Conservation (phyloP, 2,888 invertebrate genomes). For the Temnothorax unifasciatus region DNA sequence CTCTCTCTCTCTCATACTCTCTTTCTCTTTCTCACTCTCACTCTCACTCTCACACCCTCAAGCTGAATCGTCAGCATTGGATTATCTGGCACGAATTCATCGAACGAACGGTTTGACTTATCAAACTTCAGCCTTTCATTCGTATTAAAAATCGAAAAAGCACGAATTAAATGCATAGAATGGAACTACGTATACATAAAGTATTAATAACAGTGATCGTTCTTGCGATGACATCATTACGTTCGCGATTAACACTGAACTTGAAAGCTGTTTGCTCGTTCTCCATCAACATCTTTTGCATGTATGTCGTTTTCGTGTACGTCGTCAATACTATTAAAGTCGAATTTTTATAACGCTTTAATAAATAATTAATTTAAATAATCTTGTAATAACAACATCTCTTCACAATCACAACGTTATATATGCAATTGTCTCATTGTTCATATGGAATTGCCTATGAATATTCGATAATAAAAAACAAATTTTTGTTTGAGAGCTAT, state of each 20-base stretch:
- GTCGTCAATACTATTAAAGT: not conserved
- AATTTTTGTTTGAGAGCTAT: not conserved
- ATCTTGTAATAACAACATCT: not conserved
- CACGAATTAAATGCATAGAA: not conserved
- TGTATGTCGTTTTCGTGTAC: not conserved
- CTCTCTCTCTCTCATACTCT: not conserved
- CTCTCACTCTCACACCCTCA: not conserved
- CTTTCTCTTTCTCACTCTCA: not conserved
- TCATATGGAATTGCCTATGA: not conserved
- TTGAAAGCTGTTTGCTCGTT: conserved; percentile 2
- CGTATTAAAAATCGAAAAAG: not conserved
- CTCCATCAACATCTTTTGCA: conserved; percentile 3
- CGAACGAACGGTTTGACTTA: conserved; percentile 13
- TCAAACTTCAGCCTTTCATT: not conserved
- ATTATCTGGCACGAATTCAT: conserved; percentile 71
- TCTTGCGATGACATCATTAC: conserved; percentile 26
- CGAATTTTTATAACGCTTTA: not conserved
- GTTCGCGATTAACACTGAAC: conserved; percentile 17
- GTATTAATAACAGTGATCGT: conserved; percentile 37
- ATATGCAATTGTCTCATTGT: too few relatives aligned
- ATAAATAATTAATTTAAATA: not conserved
- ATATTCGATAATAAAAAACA: not conserved
- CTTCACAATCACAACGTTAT: not conserved
- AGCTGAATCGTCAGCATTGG: conserved; percentile 66
- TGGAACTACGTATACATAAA: too few relatives aligned